Evolutionary conservation across 2,797 vertebrate genomes (phyloP).

Genomic region (Diplodus puntazzo): DNA sequence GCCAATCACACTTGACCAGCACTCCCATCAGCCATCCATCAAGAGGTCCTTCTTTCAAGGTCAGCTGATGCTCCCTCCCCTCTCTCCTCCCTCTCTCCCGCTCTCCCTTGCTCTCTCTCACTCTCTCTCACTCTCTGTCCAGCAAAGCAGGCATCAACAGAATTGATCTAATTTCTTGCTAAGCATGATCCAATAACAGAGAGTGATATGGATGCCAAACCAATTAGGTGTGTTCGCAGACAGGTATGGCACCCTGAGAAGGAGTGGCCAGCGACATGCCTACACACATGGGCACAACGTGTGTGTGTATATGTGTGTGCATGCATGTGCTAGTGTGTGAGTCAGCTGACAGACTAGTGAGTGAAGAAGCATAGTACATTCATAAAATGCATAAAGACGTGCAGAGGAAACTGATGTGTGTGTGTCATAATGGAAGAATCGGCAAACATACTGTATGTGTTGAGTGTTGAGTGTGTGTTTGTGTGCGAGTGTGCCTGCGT

Average conservation of each 20-base stretch:
- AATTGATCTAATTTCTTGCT: constrained; percentile 70
- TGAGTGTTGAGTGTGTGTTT: constrained; percentile 9
- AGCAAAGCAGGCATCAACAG: constrained; percentile 63
- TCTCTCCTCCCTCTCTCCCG: constrained; percentile 10
- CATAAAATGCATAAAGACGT: constrained; percentile 57
- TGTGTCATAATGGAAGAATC: constrained; percentile 28
- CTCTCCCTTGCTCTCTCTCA: background rate
- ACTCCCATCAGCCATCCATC: constrained; percentile 75
- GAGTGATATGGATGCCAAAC: constrained; percentile 61
- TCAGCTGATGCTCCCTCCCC: constrained; percentile 73
- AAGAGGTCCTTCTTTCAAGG: constrained; percentile 82
- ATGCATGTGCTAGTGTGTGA: background rate
- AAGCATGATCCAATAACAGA: constrained; percentile 73
- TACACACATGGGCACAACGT: constrained; percentile 25
- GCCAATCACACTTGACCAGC: constrained; percentile 78
- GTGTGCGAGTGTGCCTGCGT: constrained; percentile 19
- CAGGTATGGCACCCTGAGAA: constrained; percentile 40
- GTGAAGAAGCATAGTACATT: constrained; percentile 44
- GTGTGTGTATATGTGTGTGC: too few relatives aligned
- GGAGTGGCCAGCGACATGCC: constrained; percentile 48
- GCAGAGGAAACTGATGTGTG: constrained; percentile 29
- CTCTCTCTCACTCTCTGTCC: constrained; percentile 19
- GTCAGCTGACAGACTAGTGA: constrained; percentile 40
- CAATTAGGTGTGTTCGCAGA: constrained; percentile 66
- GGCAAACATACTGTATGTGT: constrained; percentile 13